Conservation (phyloP, 2,113 vertebrate species). For the Pipa parva region DNA sequence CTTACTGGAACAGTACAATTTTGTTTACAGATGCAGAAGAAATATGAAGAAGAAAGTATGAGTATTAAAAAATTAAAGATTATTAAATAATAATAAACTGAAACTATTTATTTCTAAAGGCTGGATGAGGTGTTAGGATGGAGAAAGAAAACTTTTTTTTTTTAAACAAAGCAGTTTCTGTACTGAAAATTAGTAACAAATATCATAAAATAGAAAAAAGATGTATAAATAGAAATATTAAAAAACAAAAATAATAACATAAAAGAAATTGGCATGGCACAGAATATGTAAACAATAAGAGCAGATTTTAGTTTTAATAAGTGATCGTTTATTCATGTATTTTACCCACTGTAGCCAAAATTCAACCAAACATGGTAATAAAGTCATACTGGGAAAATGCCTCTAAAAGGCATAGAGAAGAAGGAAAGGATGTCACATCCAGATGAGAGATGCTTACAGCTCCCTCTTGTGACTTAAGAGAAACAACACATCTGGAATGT, state of each 20-base stretch:
- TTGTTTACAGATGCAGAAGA: too few species aligned
- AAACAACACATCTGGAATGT: not conserved
- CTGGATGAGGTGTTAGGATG: too few species aligned
- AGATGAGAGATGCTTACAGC: not conserved
- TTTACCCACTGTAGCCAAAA: not conserved
- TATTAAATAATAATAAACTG: too few species aligned
- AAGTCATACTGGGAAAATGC: not conserved
- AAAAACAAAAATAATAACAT: not conserved
- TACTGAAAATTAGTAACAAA: not conserved
- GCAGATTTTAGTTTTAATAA: not conserved
- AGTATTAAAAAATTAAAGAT: too few species aligned
- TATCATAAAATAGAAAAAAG: not conserved
- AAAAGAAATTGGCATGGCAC: not conserved
- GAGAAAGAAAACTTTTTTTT: too few species aligned
- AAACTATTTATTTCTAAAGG: too few species aligned
- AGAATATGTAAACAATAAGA: not conserved
- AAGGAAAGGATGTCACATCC: not conserved
- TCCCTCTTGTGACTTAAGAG: slow-evolving; percentile 8
- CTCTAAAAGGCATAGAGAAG: not conserved
- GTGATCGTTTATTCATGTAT: not conserved
- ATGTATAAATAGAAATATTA: not conserved
- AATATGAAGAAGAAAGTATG: too few species aligned
- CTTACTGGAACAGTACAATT: too few species aligned
- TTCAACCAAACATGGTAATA: slow-evolving; percentile 19
- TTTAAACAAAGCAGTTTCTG: too few species aligned